Evolutionary conservation across 2,888 invertebrate species (phyloP).

Genomic region (Ichneumon xanthorius): DNA sequence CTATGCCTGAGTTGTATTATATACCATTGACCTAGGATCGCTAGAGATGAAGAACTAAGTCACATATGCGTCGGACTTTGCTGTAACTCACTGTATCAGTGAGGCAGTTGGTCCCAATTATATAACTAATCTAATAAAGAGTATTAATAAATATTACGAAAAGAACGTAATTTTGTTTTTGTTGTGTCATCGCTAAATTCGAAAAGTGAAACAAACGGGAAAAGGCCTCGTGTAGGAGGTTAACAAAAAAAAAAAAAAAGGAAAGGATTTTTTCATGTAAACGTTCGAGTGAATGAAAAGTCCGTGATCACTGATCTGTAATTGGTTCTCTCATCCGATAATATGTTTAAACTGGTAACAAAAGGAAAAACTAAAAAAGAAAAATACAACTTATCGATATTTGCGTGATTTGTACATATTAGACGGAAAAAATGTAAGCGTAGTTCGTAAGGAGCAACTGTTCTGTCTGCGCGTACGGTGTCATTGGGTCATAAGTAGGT

Average conservation of each 20-base stretch:
- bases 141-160: conserved; percentile 79
- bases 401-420: conserved; percentile 80
- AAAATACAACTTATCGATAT: conserved; percentile 53
- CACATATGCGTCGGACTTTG: conserved; percentile 73
- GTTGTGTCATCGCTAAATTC: conserved; percentile 43
- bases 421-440: conserved; percentile 71
- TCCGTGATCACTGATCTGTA: conserved; percentile 71
- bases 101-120: conserved; percentile 80
- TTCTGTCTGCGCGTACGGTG: conserved; percentile 71
- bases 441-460: conserved; percentile 71
- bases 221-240: conserved; percentile 40
- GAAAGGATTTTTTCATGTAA: conserved; percentile 20
- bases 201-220: conserved; percentile 42
- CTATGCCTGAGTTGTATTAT: conserved; percentile 73
- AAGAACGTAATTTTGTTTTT: conserved; percentile 62
- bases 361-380: conserved; percentile 1
- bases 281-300: conserved; percentile 61
- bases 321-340: conserved; percentile 76
- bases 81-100: conserved; percentile 84
- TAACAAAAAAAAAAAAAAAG: not conserved
- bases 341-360: conserved; percentile 61
- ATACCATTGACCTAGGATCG: conserved; percentile 76
- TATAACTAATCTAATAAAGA: conserved; percentile 78
- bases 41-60: conserved; percentile 76
- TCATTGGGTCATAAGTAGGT: conserved; percentile 71